Conservation (phyloP, 2,113 vertebrate genomes). For the Regulus satrapa region DNA sequence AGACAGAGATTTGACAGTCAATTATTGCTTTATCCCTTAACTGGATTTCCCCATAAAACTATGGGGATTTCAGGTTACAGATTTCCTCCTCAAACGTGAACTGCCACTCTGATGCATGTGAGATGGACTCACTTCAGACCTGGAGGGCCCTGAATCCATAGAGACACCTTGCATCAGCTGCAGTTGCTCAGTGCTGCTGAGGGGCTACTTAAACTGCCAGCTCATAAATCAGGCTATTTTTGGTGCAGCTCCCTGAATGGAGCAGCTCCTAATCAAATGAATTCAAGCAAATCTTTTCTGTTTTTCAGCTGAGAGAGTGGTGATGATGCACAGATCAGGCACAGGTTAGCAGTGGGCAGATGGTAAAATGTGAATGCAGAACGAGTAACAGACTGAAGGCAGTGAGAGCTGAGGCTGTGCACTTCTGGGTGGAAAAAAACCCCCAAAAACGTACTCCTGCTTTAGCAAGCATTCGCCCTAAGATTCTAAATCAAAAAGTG, state of each 20-base stretch:
- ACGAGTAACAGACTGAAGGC: background rate
- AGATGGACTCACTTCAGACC: background rate
- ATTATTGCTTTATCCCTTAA: background rate
- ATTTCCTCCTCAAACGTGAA: background rate
- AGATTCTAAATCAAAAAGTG: background rate
- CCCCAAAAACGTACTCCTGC: background rate
- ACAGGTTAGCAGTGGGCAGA: background rate
- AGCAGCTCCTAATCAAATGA: background rate
- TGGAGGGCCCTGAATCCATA: background rate
- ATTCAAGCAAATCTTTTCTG: background rate
- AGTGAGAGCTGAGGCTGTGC: background rate
- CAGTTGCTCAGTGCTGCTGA: background rate
- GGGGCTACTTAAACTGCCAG: background rate
- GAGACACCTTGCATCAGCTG: background rate
- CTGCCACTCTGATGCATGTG: background rate
- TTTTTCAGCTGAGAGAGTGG: background rate
- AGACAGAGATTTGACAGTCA: background rate
- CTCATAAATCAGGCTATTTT: slow-evolving; percentile 3
- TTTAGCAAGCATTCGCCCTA: background rate
- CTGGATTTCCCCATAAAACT: background rate
- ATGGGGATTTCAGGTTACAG: too few species aligned
- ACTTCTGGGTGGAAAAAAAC: background rate
- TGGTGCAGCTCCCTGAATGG: background rate
- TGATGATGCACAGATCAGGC: background rate
- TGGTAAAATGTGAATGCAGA: background rate